Evolutionary conservation across 2,888 invertebrate species (phyloP).

Genomic region (Miltochrista miniata): DNA sequence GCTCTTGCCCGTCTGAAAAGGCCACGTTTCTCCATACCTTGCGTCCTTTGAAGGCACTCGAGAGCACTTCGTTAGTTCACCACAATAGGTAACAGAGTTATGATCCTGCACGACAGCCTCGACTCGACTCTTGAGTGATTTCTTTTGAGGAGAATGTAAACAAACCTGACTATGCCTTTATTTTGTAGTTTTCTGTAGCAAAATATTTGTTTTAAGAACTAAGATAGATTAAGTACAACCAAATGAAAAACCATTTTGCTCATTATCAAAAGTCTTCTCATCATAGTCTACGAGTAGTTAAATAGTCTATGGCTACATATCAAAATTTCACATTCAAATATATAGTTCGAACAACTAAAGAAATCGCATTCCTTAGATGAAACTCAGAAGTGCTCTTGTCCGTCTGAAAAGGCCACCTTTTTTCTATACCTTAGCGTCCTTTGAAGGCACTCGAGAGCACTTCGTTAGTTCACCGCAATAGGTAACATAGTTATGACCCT

Average conservation of each 20-base stretch:
- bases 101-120: conserved; percentile 54
- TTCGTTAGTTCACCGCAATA: conserved; percentile 58
- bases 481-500: conserved; percentile 51
- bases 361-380: conserved; percentile 25
- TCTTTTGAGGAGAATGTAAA: too few relatives aligned
- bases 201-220: too few relatives aligned
- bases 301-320: too few relatives aligned
- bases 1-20: conserved; percentile 44
- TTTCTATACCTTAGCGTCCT: conserved; percentile 46
- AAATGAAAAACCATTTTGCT: too few relatives aligned
- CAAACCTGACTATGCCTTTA: too few relatives aligned
- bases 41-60: conserved; percentile 49
- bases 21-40: conserved; percentile 45
- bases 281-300: too few relatives aligned
- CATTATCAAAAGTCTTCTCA: too few relatives aligned
- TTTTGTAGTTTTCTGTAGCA: too few relatives aligned
- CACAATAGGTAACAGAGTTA: conserved; percentile 50
- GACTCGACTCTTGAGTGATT: too few relatives aligned
- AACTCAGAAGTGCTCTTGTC: conserved; percentile 33
- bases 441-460: conserved; percentile 50
- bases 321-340: conserved; percentile 9
- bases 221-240: too few relatives aligned
- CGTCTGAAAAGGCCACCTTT: conserved; percentile 50
- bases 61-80: conserved; percentile 61
- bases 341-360: conserved; percentile 23